Base-by-base conservation (phyloP, 2,113 vertebrate species). In the Scomber japonicus region DNA sequence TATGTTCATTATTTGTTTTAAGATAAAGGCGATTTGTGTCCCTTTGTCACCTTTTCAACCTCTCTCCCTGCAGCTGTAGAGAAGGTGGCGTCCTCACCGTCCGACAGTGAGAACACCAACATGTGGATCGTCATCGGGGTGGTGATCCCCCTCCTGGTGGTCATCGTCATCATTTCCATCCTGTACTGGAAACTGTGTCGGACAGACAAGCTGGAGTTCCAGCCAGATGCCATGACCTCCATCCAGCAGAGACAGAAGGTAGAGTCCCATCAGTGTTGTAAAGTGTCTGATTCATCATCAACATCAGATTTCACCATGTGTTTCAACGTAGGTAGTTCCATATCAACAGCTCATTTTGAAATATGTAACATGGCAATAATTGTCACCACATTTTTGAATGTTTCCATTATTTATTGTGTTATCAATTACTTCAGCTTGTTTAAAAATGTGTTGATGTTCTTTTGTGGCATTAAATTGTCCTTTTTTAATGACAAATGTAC, bases 161-260 rank as follows among this genome's bases (percentile, higher is more conserved):
- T 98, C 53, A 56, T 96, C 11, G 74, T 98, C 86, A 97, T 99
- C 6, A 95, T 98, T 27, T 84, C 95, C 88, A 97, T 99, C 92
- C 96, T 99, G 21, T 99, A 99, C 91, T 99, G 98, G 97, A 99
- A 99, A 40, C 95, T 99, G 61, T 99, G 98, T 85, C 96, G 98
- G 59, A 98, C 97, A 0, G 98, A 99, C 94, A 99, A 99, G 89
- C 91, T 99, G 93, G 98, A 99, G 91, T 99, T 99, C 71, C 98
- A 99, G 89, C 97, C 98, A 0, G 98, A 99, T 71, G 95, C 97
- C 0, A 95, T 99, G 92, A 97, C 96, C 89, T 95, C 95, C 86
- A 93, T 98, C 77, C 98, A 99, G 91, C 98, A 99, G 89, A 94
- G 97, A 51, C 98, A 99, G 92, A 99, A 99, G 96, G 98, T 99